Conservation (phyloP, 2,797 vertebrate species). For the Phalloptychus januarius region DNA sequence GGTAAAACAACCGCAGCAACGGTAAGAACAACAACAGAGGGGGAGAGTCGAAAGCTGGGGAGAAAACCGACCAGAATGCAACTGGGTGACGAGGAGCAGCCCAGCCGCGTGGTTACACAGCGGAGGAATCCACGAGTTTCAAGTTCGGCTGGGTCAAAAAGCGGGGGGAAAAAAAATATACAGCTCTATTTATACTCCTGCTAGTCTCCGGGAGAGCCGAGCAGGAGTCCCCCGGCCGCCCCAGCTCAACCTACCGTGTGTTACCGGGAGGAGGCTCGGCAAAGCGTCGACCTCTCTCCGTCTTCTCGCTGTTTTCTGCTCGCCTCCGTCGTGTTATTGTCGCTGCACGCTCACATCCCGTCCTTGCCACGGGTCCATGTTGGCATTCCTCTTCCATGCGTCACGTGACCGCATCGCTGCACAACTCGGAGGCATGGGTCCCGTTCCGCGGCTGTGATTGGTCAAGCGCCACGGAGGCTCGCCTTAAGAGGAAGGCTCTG, state of each 20-base stretch:
- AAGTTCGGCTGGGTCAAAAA: conserved; percentile 66
- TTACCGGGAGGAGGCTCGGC: neutral
- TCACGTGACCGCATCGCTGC: conserved; percentile 83
- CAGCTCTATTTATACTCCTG: conserved; percentile 45
- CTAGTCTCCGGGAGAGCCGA: conserved; percentile 1
- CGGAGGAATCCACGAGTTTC: conserved; percentile 51
- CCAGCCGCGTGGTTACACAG: conserved; percentile 4
- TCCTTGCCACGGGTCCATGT: conserved; percentile 85
- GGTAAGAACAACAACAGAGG: neutral
- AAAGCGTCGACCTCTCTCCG: conserved; percentile 20
- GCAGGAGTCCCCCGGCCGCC: conserved; percentile 4
- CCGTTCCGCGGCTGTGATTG: conserved; percentile 69
- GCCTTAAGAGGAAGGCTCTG: conserved; percentile 59
- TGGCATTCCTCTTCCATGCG: conserved; percentile 75
- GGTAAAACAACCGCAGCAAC: neutral
- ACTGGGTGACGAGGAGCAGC: neutral
- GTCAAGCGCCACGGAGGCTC: conserved; percentile 77
- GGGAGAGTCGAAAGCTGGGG: neutral
- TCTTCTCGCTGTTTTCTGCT: neutral
- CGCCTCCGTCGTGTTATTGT: conserved; percentile 70
- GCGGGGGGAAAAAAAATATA: neutral
- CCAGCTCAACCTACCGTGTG: conserved; percentile 54
- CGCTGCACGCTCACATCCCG: conserved; percentile 62
- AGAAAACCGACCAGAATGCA: neutral
- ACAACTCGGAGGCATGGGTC: conserved; percentile 78